Percentiles rank a stretch among this genome's conserved stretches.
Conservation (phyloP, 2,888 invertebrate genomes). For the Epicampocera succincta region DNA sequence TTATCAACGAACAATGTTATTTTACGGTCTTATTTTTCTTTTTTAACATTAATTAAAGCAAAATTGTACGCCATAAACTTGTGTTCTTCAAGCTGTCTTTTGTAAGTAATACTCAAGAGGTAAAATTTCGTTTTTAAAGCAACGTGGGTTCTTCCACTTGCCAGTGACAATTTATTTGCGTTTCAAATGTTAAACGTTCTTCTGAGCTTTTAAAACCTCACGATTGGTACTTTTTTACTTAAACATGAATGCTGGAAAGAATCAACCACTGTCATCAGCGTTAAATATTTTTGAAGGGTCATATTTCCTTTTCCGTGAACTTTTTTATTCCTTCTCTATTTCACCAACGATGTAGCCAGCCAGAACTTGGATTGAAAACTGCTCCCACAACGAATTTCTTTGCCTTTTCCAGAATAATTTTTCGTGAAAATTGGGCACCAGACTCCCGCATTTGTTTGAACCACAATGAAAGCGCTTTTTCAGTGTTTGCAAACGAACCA, state of each 20-base stretch:
- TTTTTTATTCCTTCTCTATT: constrained; percentile 59
- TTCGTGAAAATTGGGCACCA: constrained; percentile 44
- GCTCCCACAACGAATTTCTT: constrained; percentile 61
- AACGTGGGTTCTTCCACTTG: constrained; percentile 59
- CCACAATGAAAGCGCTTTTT: constrained; percentile 7
- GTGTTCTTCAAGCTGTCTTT: constrained; percentile 65
- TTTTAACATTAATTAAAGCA: constrained; percentile 64
- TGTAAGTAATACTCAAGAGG: constrained; percentile 61
- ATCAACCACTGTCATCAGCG: constrained; percentile 63
- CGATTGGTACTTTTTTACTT: constrained; percentile 47
- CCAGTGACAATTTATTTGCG: constrained; percentile 62
- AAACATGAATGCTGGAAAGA: constrained; percentile 58
- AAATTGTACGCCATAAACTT: constrained; percentile 62
- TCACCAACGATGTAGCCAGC: constrained; percentile 65
- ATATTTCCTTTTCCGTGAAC: constrained; percentile 54
- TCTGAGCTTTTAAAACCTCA: constrained; percentile 54
- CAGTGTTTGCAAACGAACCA: constrained; percentile 25
- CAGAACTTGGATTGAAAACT: constrained; percentile 53
- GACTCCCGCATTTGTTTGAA: constrained; percentile 32
- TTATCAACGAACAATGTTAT: constrained; percentile 68
- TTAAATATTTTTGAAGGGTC: constrained; percentile 62
- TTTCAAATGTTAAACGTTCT: constrained; percentile 66
- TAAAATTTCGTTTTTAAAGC: constrained; percentile 62
- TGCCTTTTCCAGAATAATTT: constrained; percentile 59
- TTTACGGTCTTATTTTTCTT: constrained; percentile 61